Evolutionary conservation across 2,797 vertebrate genomes (phyloP).

Genomic region (Vespertilio murinus): DNA sequence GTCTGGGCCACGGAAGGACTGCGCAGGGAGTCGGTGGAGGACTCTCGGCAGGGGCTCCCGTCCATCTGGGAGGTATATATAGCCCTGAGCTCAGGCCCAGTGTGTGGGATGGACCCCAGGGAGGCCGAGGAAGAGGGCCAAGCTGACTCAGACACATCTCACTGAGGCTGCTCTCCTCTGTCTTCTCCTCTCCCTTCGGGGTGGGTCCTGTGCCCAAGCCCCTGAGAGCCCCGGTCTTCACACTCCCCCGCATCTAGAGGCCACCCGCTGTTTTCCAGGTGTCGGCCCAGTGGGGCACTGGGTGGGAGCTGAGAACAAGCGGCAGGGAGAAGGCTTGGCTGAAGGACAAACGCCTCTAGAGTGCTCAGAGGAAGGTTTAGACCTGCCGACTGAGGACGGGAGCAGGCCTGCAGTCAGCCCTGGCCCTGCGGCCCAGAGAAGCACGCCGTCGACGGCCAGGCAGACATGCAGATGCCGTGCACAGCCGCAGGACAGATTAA

Average conservation of each 20-base stretch:
- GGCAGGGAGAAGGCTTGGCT: neutral
- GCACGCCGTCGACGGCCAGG: neutral
- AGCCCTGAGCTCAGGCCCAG: conserved; percentile 79
- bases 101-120: neutral
- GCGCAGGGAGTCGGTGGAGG: neutral
- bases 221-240: neutral
- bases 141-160: conserved; percentile 12
- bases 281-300: neutral
- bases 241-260: neutral
- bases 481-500: neutral
- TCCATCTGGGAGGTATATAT: conserved; percentile 76
- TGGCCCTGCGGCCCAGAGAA: neutral
- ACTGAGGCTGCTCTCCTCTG: neutral
- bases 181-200: neutral
- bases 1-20: conserved; percentile 70
- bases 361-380: neutral
- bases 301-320: neutral
- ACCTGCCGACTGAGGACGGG: neutral
- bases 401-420: neutral
- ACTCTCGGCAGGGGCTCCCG: neutral
- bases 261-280: neutral
- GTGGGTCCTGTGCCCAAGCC: neutral
- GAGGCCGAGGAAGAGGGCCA: neutral
- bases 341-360: neutral
- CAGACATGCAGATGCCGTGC: conserved; percentile 55